These are phyloP conservation scores for Macaria notata DNA, from an alignment of 2,888 invertebrate genomes.

Conservation along the genomic window DNA sequence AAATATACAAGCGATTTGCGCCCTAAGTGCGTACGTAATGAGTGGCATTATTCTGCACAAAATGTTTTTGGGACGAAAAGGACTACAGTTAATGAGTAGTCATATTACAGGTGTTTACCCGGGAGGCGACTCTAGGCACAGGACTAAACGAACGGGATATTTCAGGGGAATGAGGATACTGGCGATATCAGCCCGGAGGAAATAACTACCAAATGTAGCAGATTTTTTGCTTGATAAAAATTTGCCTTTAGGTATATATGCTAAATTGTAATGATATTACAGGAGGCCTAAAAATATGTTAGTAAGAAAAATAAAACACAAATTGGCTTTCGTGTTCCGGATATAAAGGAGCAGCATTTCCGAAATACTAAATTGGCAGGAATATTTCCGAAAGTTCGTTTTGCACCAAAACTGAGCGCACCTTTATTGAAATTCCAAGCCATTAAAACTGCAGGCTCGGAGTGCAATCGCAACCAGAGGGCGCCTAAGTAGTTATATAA, in stretches of 20 bases:
- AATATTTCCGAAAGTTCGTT: constrained; percentile 7
- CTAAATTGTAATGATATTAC: neutral
- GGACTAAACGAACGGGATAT: constrained; percentile 26
- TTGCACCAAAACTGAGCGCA: constrained; percentile 6
- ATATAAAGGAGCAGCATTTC: too few relatives aligned
- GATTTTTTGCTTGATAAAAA: constrained; percentile 1
- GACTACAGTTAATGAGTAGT: constrained; percentile 53
- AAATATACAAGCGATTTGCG: constrained; percentile 51
- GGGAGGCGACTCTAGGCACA: constrained; percentile 50
- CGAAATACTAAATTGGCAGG: neutral
- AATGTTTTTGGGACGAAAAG: constrained; percentile 54
- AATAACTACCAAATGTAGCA: neutral
- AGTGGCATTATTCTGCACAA: constrained; percentile 51
- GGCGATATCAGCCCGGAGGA: constrained; percentile 5
- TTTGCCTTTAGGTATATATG: neutral
- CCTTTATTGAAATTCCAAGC: constrained; percentile 5
- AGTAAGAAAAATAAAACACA: too few relatives aligned
- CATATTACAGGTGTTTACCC: constrained; percentile 53
- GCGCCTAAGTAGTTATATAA: constrained; percentile 38
- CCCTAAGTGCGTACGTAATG: constrained; percentile 49
- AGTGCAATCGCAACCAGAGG: constrained; percentile 2
- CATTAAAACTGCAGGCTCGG: constrained; percentile 5
- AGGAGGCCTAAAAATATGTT: too few relatives aligned
- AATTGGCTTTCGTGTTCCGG: too few relatives aligned
- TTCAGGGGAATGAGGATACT: constrained; percentile 11